phyloP scores from a whole-genome alignment of 2,888 invertebrate species.

The Perithous albicinctus region DNA sequence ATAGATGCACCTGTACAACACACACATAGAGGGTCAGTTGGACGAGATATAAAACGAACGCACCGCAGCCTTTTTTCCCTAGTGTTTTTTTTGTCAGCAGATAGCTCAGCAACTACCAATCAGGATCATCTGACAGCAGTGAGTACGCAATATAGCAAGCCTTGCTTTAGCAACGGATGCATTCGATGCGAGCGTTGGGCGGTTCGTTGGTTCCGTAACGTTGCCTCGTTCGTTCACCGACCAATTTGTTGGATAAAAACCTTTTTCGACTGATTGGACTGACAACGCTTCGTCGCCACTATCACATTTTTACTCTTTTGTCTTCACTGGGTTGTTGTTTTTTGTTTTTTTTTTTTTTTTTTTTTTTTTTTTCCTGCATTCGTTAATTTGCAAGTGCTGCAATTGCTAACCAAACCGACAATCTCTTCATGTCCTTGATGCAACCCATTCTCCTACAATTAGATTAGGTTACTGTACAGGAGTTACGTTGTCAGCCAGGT shows the following conservation, averaged over 20 bases:
- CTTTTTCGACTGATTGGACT: constrained; percentile 82
- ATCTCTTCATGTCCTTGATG: neutral
- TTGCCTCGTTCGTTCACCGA: constrained; percentile 77
- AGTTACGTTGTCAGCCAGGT: neutral
- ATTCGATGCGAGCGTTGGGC: constrained; percentile 59
- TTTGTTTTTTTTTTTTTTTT: no score
- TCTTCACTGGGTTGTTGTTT: constrained; percentile 56
- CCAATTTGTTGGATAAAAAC: constrained; percentile 83
- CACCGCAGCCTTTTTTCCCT: constrained; percentile 9
- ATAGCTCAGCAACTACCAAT: constrained; percentile 84
- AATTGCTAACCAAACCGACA: neutral
- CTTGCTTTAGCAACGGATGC: constrained; percentile 53
- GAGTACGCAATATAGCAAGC: constrained; percentile 73
- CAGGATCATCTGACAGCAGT: constrained; percentile 84
- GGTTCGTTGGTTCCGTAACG: constrained; percentile 56
- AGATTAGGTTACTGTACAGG: neutral
- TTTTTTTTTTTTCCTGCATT: constrained; percentile 39
- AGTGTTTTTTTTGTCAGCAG: constrained; percentile 72
- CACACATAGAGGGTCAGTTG: constrained; percentile 1
- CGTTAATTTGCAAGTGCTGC: constrained; percentile 17
- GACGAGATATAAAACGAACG: constrained; percentile 56
- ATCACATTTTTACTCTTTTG: constrained; percentile 73
- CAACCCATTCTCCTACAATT: constrained; percentile 15
- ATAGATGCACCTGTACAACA: neutral
- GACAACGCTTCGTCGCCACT: constrained; percentile 79